Evolutionary conservation across 2,113 vertebrate genomes (phyloP), one percentile per base, ranked within the genome.

Genomic region (Parus major): DNA sequence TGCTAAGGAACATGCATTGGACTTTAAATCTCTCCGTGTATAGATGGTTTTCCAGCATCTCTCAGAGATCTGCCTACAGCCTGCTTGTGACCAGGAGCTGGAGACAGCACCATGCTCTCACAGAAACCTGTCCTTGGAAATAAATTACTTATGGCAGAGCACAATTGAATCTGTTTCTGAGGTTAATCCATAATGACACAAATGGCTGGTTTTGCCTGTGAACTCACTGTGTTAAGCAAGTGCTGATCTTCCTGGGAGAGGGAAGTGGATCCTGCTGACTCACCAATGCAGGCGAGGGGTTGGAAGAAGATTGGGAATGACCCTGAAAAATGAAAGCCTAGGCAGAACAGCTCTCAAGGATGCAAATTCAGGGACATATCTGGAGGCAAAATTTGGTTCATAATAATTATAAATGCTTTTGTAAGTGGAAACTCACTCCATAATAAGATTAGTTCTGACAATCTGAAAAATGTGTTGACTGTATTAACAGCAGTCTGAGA

Each of bases 81-180:
- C 44, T 17, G 9, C 4, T 2, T 35, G 42, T 66, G 73, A 59
- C 33, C 0, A 0, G 35, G 47, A 93, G 33, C 71, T 66, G 71
- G n/a, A 63, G 57, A 31, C 0, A 42, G 59, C 3, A 0, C 16
- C 64, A 36, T 39, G 52, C 50, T 66, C 1, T 0, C 35, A n/a
- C 14, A 81, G 69, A 84, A 61, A 39, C 11, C 44, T 55, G 55
- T 88, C 80, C 68, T 83, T 41, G 42, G 33, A 95, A 93, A 81
- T 73, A 77, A 92, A 94, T 93, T 91, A 73, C 69, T 75, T 65
- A 39, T 15, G 68, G 64, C 60, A 78, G 42, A 49, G 63, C 4
- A 21, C 59, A 91, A 81, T 55, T 81, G 80, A 78, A 39, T 77
- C 60, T 61, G 0, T 73, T 80, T 50, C 80, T 88, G 80, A 92